phyloP scores from a whole-genome alignment of 1,140 invertebrate species.

The Telenomus remus region DNA sequence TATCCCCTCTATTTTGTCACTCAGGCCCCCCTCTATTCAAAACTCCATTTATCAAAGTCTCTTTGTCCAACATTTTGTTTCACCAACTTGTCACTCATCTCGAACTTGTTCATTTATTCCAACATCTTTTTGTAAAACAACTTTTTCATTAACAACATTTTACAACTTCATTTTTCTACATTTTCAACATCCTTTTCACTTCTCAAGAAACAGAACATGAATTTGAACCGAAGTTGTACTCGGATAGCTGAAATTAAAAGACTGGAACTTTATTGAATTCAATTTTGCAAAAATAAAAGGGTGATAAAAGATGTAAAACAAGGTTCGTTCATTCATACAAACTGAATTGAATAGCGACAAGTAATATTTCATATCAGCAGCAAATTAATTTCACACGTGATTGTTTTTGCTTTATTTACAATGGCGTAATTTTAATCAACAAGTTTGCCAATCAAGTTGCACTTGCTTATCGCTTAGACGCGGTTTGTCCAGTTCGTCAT shows the following conservation, averaged over 20 bases:
- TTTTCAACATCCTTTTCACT: too few relatives aligned
- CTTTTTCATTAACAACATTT: too few relatives aligned
- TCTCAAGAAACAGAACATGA: too few relatives aligned
- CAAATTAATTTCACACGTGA: neutral
- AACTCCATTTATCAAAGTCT: conserved; percentile 10
- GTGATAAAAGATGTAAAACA: too few relatives aligned
- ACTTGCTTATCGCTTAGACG: conserved; percentile 28
- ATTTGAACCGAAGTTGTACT: too few relatives aligned
- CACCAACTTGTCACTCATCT: neutral
- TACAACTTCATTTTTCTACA: too few relatives aligned
- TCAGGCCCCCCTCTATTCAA: conserved; percentile 9
- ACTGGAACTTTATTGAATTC: too few relatives aligned
- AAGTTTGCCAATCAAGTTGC: conserved; percentile 41
- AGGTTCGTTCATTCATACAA: too few relatives aligned
- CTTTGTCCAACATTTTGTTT: conserved; percentile 8
- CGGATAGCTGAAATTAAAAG: too few relatives aligned
- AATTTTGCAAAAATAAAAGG: too few relatives aligned
- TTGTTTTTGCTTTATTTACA: conserved; percentile 9
- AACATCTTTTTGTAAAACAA: too few relatives aligned
- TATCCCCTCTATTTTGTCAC: conserved; percentile 32
- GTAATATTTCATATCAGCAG: neutral
- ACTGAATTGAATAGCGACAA: neutral
- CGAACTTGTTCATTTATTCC: too few relatives aligned
- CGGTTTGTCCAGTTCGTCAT: conserved; percentile 4
- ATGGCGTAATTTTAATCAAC: conserved; percentile 24